These are phyloP conservation scores for Xiphophorus couchianus DNA, from an alignment of 2,113 vertebrate genomes.

Conservation along the genomic window DNA sequence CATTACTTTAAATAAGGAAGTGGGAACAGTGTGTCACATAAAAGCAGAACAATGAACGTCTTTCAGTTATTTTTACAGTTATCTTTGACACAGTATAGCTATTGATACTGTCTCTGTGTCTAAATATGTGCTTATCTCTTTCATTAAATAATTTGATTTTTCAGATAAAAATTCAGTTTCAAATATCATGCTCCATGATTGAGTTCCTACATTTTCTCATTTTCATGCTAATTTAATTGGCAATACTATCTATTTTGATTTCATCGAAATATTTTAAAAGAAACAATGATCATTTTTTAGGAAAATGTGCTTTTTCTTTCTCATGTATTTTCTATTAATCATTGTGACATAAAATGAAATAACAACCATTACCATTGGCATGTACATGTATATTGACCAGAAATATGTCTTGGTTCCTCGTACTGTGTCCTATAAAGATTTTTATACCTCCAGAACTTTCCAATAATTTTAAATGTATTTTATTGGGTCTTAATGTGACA, in stretches of 20 bases:
- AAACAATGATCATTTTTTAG: too few relatives aligned
- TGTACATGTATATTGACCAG: background rate
- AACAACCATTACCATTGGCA: background rate
- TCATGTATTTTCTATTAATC: background rate
- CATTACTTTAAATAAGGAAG: constrained; percentile 67
- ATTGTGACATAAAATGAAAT: background rate
- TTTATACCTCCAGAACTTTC: background rate
- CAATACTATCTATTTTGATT: background rate
- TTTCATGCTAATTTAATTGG: background rate
- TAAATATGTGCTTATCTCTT: constrained; percentile 37
- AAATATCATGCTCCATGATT: background rate
- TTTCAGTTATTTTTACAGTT: constrained; percentile 60
- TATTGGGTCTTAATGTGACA: background rate
- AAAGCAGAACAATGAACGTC: constrained; percentile 66
- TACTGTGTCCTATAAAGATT: background rate
- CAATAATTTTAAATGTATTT: background rate
- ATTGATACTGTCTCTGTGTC: constrained; percentile 40
- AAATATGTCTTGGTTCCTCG: background rate
- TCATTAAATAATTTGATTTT: constrained; percentile 23
- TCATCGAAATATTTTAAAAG: background rate
- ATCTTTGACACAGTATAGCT: constrained; percentile 47
- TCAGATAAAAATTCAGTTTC: constrained; percentile 28
- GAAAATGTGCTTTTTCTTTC: too few relatives aligned
- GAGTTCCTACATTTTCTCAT: background rate
- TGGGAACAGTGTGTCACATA: constrained; percentile 53